Evolutionary conservation across 92 coral and sea anemone genomes (phyloP), one percentile per base, ranked within the genome.

Genomic region (Porites evermanni): DNA sequence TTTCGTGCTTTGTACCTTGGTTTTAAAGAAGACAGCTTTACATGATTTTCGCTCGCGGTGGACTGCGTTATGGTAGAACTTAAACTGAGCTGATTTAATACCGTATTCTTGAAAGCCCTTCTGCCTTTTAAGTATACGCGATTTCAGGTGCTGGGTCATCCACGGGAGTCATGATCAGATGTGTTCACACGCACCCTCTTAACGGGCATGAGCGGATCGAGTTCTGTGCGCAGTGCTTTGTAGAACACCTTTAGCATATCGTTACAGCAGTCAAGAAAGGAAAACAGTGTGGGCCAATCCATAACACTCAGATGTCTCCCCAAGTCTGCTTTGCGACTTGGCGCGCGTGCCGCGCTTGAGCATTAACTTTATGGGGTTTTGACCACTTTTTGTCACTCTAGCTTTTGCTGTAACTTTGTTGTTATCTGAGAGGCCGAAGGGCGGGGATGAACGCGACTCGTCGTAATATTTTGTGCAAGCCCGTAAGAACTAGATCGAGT

Each of bases 101-200:
- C 85, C 89, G 74, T 84, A 7, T 63, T 84, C 64, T 65, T 84
- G 76, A 67, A 83, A 89, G 59, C 80, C 88, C 69, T 32, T 63
- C 60, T 89, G 92, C 68, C 92, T 67, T 21, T 89, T 89, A 66
- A 78, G 59, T 18, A 89, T 89, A 32, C 83, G 80, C 14, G 92
- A 88, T 69, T 88, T 88, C 12, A 88, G 60, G 53, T 88, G 79
- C 68, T 75, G 78, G n/a, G 84, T 67, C 85, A 88, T 88, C 92
- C 80, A 88, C 18, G 84, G 92, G 65, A 79, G 64, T 88, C 89
- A 24, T 24, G 26, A 24, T 24, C 26, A 13, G 80, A 52, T 29
- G 79, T 6, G 50, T 83, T 80, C 3, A 20, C 53, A 78, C 47
- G 6, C 47, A 38, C 47, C 47, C 0, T 38, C 47, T 38, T 38